A percentile compares a stretch with the other conserved stretches of the same genome.
Evolutionary conservation across 1,140 invertebrate genomes (phyloP).

Genomic region (Meloidogyne exigua): DNA sequence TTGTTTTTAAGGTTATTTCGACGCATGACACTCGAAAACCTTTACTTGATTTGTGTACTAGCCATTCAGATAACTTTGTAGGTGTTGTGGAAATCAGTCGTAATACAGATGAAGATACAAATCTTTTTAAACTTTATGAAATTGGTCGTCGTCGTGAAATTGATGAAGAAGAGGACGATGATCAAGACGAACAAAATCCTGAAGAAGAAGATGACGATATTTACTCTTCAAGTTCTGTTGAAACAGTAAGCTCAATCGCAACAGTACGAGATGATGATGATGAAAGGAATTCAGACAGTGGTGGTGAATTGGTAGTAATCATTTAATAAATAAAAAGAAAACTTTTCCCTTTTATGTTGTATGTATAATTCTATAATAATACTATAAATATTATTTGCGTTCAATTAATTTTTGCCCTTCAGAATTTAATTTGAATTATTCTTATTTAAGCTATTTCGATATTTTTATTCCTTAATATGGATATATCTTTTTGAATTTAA

Average conservation of each 20-base stretch:
- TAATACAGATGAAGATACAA: conserved; percentile 60
- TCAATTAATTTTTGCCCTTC: too few species aligned
- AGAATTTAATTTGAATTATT: too few species aligned
- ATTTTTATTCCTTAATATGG: too few species aligned
- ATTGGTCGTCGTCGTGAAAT: conserved; percentile 66
- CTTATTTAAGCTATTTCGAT: too few species aligned
- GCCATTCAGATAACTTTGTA: conserved; percentile 71
- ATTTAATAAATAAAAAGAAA: neutral
- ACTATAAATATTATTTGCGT: neutral
- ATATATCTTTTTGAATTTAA: too few species aligned
- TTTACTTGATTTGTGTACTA: conserved; percentile 66
- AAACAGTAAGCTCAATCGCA: neutral
- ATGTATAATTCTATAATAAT: neutral
- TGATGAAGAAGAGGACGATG: conserved; percentile 60
- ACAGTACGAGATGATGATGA: neutral
- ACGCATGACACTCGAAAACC: conserved; percentile 80
- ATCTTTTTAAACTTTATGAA: conserved; percentile 67
- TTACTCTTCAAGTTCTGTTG: conserved; percentile 2
- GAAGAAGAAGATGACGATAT: conserved; percentile 25
- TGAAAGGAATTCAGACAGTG: neutral
- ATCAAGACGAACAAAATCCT: conserved; percentile 32
- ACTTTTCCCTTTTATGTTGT: neutral
- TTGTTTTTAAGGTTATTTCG: conserved; percentile 65
- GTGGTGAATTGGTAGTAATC: neutral
- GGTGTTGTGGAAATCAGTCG: conserved; percentile 66